A percentile compares a stretch with the other conserved stretches of the same genome.
Conservation (phyloP, 2,797 vertebrate genomes). For the Eleutherodactylus coqui region DNA sequence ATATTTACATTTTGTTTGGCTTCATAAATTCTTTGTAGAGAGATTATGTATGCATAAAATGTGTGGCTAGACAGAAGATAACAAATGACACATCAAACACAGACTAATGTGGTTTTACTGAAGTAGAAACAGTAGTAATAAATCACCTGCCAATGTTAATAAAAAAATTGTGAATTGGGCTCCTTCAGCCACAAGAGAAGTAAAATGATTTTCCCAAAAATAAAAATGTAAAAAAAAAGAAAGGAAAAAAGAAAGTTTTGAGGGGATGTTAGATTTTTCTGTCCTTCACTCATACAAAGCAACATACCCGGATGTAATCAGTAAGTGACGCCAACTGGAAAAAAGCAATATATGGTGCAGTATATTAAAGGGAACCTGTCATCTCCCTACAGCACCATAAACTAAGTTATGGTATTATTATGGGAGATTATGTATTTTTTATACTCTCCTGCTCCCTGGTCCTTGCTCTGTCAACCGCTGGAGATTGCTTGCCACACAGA, state of each 20-base stretch:
- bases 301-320: too few species aligned
- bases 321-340: too few species aligned
- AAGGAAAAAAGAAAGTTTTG: neutral
- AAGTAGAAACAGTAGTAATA: conserved; percentile 81
- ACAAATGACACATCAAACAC: conserved; percentile 77
- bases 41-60: conserved; percentile 78
- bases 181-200: conserved; percentile 77
- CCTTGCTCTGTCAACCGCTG: too few species aligned
- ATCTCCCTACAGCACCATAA: too few species aligned
- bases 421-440: too few species aligned
- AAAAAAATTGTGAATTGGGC: conserved; percentile 78
- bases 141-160: conserved; percentile 82
- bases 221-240: conserved; percentile 22
- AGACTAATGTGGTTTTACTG: conserved; percentile 81
- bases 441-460: too few species aligned
- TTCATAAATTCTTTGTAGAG: conserved; percentile 60
- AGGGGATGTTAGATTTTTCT: neutral
- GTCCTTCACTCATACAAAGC: neutral
- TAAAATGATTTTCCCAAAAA: conserved; percentile 76
- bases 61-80: conserved; percentile 73
- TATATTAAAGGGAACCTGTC: too few species aligned
- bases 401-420: too few species aligned
- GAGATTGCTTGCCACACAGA: too few species aligned
- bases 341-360: too few species aligned
- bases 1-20: conserved; percentile 59